Percentiles rank a stretch among this genome's conserved stretches.
These are phyloP conservation scores for Megathymus violae DNA, from an alignment of 1,140 invertebrate species.

Conservation along the genomic window DNA sequence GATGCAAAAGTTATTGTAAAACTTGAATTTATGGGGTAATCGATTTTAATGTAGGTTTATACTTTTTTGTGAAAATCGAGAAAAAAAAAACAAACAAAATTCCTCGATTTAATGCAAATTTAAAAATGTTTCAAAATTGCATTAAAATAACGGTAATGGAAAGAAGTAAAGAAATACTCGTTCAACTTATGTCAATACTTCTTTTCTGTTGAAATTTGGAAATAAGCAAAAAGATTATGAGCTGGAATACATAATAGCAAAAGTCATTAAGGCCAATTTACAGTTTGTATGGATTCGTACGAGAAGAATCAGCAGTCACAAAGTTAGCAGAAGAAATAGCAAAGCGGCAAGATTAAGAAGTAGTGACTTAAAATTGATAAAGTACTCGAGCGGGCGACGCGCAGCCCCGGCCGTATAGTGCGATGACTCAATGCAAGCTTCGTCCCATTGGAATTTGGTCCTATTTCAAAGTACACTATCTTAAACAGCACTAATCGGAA, in stretches of 20 bases:
- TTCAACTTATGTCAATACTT: constrained; percentile 34
- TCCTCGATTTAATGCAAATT: neutral
- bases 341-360: constrained; percentile 24
- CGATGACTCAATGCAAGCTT: constrained; percentile 84
- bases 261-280: constrained; percentile 11
- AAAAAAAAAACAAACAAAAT: too few species aligned
- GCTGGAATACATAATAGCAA: constrained; percentile 14
- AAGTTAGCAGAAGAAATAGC: constrained; percentile 23
- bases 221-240: constrained; percentile 14
- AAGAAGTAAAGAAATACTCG: constrained; percentile 30
- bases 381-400: constrained; percentile 51
- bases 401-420: constrained; percentile 76
- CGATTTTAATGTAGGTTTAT: neutral
- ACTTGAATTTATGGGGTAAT: neutral
- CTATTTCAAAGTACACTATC: constrained; percentile 45
- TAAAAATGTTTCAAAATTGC: neutral
- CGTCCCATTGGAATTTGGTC: constrained; percentile 68
- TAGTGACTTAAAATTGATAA: constrained; percentile 36
- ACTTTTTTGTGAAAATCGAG: neutral
- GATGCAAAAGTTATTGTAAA: neutral
- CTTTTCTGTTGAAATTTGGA: constrained; percentile 23
- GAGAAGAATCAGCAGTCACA: constrained; percentile 1
- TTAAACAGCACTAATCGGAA: constrained; percentile 40
- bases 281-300: neutral
- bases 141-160: neutral